A percentile compares a stretch with the other conserved stretches of the same genome.
These are phyloP conservation scores for Zosterops lateralis DNA, from an alignment of 2,113 vertebrate genomes.

Conservation along the genomic window DNA sequence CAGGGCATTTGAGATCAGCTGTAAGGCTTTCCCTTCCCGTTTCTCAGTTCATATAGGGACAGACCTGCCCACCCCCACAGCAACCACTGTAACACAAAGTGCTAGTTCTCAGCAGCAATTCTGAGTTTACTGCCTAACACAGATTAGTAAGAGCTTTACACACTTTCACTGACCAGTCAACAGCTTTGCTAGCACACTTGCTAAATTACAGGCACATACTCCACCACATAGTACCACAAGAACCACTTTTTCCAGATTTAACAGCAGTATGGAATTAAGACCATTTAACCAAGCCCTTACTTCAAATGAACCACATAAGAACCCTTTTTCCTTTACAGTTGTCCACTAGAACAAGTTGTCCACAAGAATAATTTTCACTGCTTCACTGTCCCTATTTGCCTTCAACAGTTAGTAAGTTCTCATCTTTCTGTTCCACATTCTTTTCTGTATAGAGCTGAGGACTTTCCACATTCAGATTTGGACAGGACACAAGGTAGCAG, in stretches of 20 bases:
- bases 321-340: not conserved
- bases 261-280: not conserved
- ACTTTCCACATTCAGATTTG: not conserved
- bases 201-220: not conserved
- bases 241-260: not conserved
- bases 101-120: not conserved
- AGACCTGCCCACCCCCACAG: not conserved
- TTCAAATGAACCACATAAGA: not conserved
- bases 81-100: not conserved
- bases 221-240: not conserved
- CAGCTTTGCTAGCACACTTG: not conserved
- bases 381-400: not conserved
- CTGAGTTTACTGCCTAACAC: not conserved
- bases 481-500: not conserved
- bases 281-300: not conserved
- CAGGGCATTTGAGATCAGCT: not conserved
- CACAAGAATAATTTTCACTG: not conserved
- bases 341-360: not conserved
- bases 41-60: not conserved
- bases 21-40: not conserved
- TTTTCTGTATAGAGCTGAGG: not conserved
- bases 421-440: not conserved
- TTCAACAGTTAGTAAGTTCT: not conserved
- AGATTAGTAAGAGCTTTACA: not conserved
- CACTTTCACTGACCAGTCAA: not conserved